phyloP scores from a whole-genome alignment of 2,113 vertebrate species.

The Mionectes macconnelli region DNA sequence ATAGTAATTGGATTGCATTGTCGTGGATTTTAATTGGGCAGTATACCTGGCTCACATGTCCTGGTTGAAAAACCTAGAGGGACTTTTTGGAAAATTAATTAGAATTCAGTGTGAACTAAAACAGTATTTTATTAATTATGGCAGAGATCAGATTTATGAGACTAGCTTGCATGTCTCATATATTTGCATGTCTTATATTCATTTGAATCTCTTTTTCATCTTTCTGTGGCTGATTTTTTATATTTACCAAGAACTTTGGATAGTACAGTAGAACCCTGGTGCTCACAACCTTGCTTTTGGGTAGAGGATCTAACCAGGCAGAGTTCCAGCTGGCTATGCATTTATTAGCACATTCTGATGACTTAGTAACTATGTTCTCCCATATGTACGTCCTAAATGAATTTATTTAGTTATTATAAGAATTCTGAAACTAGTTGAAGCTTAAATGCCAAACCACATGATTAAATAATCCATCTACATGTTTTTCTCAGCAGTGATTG shows the following conservation, averaged over 20 bases:
- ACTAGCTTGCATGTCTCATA: neutral
- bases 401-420: neutral
- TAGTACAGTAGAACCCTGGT: neutral
- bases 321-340: neutral
- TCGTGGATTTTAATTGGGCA: neutral
- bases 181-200: too few species aligned
- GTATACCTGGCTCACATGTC: neutral
- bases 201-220: neutral
- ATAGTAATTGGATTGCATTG: neutral
- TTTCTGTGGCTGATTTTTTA: neutral
- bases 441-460: neutral
- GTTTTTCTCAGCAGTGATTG: neutral
- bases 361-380: neutral
- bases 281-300: neutral
- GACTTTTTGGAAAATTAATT: neutral
- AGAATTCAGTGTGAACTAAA: neutral
- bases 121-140: neutral
- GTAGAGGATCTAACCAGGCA: too few species aligned
- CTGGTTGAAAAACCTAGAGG: neutral
- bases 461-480: neutral
- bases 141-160: neutral
- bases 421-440: neutral
- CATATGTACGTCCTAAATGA: neutral
- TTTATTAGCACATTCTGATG: neutral
- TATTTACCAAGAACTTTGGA: neutral